Base-by-base conservation (phyloP, 1,140 invertebrate genomes). In the Magallana ariakensis region DNA sequence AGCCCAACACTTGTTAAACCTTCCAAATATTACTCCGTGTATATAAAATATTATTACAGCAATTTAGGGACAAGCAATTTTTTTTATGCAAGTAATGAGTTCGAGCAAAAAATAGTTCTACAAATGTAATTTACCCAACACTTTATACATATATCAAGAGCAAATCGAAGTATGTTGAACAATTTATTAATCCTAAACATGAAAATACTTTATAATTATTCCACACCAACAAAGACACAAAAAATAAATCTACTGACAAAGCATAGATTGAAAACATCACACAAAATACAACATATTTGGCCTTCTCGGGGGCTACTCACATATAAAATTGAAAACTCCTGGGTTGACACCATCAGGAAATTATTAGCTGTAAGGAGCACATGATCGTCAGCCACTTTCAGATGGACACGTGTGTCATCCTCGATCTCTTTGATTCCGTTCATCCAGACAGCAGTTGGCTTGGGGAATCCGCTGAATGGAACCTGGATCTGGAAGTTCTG, bases 401-500 rank as follows among this genome's bases (percentile, higher is more conserved):
- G 90, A 22, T 90, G 87, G 22, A 88, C 86, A 60, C 93, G 89
- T 22, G 90, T 83, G 57, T 88, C 96, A 87, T 97, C 97, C 15
- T 97, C 95, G 86, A 97, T 96, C 89, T 98, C 97, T 87, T 97
- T 96, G 58, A 97, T 97, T 90, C 97, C 97, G 83, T 98, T 95
- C 92, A 97, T 98, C 98, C 98, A 99, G 22, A 97, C 96, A 2
- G 98, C 98, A 16, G 96, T 97, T 9, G 99, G 99, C 95, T 98
- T 97, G 0, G 99, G 98, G 96, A 98, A 98, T 53, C 97, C 99
- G 89, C 97, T 96, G 93, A 98, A 99, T 15, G 98, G 98, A 46
- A 99, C 97, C 92, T 98, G 97, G 93, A 99, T 98, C 83, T 97
- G 97, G 95, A 99, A 99, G 93, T 99, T 98, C 95, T 99, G 98